phyloP scores from a whole-genome alignment of 2,797 vertebrate genomes.

The Leptoclinus maculatus region DNA sequence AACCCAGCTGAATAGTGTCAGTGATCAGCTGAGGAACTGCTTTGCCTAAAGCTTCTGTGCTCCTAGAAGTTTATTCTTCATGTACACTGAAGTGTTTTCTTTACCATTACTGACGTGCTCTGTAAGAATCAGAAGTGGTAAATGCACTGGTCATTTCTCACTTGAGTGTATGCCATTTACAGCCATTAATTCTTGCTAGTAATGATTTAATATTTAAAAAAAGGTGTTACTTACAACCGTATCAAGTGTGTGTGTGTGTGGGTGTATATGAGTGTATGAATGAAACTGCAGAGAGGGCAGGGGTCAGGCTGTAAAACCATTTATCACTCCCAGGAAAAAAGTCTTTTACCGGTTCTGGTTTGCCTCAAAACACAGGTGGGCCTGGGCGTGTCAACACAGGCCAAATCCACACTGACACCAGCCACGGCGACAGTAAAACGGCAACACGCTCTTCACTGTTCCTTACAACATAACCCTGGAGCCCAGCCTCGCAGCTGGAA shows the following conservation, averaged over 20 bases:
- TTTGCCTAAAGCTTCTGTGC: constrained; percentile 59
- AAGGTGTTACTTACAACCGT: not conserved
- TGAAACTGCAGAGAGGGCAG: constrained; percentile 23
- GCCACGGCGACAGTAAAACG: constrained; percentile 26
- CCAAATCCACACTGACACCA: constrained; percentile 24
- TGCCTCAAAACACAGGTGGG: constrained; percentile 55
- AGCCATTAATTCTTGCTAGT: not conserved
- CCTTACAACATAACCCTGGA: constrained; percentile 24
- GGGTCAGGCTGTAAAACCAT: constrained; percentile 45
- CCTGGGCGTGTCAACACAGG: constrained; percentile 43
- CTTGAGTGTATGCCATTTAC: not conserved
- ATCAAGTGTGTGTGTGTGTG: not conserved
- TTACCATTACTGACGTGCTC: not conserved
- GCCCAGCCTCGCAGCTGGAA: constrained; percentile 61
- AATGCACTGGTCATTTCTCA: not conserved
- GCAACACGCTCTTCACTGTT: constrained; percentile 22
- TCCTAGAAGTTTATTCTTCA: not conserved
- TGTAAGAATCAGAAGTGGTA: not conserved
- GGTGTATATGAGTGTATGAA: not conserved
- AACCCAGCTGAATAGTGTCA: constrained; percentile 45
- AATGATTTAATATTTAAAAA: not conserved
- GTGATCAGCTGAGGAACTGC: constrained; percentile 35
- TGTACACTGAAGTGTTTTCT: not conserved
- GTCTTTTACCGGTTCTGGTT: constrained; percentile 42
- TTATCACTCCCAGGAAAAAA: constrained; percentile 38